Conservation (phyloP, 2,113 vertebrate species). For the Rhodinocichla rosea region DNA sequence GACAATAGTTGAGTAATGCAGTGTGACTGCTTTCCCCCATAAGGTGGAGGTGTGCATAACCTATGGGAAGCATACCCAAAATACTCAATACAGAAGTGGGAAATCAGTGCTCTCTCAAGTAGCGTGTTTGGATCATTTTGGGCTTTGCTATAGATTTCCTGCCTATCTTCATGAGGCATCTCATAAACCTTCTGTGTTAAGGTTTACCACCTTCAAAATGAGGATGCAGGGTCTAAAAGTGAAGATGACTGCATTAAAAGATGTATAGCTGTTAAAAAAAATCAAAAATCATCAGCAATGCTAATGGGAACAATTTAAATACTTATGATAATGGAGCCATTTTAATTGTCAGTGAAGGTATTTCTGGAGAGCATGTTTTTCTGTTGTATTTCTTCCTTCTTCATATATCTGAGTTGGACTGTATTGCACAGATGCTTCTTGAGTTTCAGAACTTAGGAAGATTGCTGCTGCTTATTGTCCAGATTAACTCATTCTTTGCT, state of each 20-base stretch:
- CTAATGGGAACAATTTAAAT: not conserved
- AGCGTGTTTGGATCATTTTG: not conserved
- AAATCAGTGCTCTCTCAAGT: not conserved
- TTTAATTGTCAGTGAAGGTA: not conserved
- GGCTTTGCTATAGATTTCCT: not conserved
- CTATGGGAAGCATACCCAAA: not conserved
- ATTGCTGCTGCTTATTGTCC: not conserved
- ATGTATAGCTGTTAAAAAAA: not conserved
- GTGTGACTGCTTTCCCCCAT: not conserved
- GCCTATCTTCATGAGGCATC: not conserved
- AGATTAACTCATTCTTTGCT: not conserved
- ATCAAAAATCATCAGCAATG: not conserved
- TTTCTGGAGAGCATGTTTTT: not conserved
- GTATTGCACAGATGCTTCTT: not conserved
- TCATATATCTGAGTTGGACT: not conserved
- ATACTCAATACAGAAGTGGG: not conserved
- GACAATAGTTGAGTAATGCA: not conserved
- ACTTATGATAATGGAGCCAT: not conserved
- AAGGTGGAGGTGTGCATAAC: not conserved
- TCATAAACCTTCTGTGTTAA: not conserved
- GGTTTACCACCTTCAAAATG: not conserved
- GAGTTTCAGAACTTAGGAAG: not conserved
- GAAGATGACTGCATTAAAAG: not conserved
- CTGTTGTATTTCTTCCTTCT: too few relatives aligned
- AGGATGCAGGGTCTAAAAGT: not conserved